A percentile compares a stretch with the other conserved stretches of the same genome.
phyloP scores from a whole-genome alignment of 2,113 vertebrate genomes.

The Lagenorhynchus albirostris region DNA sequence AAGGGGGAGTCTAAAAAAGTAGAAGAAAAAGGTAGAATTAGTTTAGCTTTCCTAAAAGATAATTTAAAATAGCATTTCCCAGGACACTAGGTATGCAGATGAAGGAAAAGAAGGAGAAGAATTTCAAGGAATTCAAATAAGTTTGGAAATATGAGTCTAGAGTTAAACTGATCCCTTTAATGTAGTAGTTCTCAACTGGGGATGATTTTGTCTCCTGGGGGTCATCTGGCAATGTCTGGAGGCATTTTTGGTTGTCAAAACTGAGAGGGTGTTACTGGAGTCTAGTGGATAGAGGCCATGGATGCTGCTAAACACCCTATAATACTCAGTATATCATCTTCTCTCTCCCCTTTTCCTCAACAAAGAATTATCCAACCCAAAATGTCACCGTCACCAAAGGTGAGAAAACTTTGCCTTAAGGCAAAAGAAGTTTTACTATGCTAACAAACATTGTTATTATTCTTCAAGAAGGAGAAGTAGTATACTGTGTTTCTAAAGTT shows the following conservation, averaged over 20 bases:
- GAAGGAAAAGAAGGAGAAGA: neutral
- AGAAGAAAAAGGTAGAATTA: neutral
- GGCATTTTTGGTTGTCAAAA: neutral
- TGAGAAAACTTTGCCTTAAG: constrained; percentile 3
- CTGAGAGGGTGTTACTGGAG: neutral
- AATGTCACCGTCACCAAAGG: neutral
- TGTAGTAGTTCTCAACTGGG: neutral
- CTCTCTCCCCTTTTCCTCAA: neutral
- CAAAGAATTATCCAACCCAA: neutral
- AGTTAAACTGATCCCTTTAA: neutral
- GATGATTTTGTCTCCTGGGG: neutral
- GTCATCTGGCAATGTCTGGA: neutral
- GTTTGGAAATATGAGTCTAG: neutral
- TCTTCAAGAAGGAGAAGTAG: neutral
- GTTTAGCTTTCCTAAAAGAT: neutral
- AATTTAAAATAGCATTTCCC: constrained; percentile 3
- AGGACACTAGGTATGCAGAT: neutral
- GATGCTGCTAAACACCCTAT: neutral
- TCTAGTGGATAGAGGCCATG: neutral
- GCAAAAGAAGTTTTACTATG: neutral
- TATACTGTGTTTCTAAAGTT: neutral
- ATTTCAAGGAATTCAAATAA: constrained; percentile 14
- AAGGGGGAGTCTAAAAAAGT: neutral
- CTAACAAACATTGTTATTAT: neutral
- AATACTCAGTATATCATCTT: neutral